Percentiles rank a stretch among this genome's conserved stretches.
These are phyloP conservation scores for Leistus spinibarbis DNA, from an alignment of 2,888 invertebrate genomes.

Conservation along the genomic window DNA sequence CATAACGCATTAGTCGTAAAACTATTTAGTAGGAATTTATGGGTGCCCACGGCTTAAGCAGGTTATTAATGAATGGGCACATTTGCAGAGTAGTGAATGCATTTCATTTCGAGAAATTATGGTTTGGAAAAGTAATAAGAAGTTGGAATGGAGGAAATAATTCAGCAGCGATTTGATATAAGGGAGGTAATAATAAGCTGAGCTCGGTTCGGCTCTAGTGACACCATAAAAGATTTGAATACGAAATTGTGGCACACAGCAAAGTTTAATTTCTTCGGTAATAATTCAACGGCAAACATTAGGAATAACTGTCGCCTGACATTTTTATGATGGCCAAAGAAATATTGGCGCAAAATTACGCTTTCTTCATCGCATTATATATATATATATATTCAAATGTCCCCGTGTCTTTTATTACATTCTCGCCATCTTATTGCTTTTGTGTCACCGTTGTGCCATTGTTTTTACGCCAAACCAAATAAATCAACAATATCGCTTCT, in stretches of 20 bases:
- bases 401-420: constrained; percentile 39
- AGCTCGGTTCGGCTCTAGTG: constrained; percentile 50
- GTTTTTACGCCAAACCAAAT: no score
- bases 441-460: no score
- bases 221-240: constrained; percentile 51
- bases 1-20: no score
- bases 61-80: no score
- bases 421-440: no score
- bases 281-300: constrained; percentile 50
- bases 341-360: constrained; percentile 47
- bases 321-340: constrained; percentile 43
- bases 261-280: constrained; percentile 54
- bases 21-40: no score
- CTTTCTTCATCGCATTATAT: constrained; percentile 49
- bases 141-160: constrained; percentile 38
- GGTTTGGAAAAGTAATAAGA: background rate
- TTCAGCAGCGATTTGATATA: constrained; percentile 54
- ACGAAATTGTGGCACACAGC: constrained; percentile 22
- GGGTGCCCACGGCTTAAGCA: no score
- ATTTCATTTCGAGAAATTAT: background rate
- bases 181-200: constrained; percentile 54
- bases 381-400: constrained; percentile 48
- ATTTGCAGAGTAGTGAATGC: constrained; percentile 13
- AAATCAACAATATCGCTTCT: no score
- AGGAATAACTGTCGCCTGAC: constrained; percentile 43